These are phyloP conservation scores for Siniperca undulata DNA, from an alignment of 2,797 vertebrate genomes.

Conservation along the genomic window DNA sequence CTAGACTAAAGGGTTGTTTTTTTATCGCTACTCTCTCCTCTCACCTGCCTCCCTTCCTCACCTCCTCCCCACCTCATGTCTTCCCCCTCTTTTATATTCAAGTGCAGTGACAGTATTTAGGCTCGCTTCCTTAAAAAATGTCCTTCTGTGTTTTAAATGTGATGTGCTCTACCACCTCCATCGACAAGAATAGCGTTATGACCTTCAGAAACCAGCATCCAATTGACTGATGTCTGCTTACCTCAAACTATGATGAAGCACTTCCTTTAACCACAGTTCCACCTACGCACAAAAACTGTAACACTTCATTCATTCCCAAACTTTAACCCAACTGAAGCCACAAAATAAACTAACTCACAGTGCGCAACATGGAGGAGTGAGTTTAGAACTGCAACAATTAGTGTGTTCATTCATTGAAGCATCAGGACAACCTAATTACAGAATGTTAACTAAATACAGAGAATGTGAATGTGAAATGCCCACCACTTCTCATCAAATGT, in stretches of 20 bases:
- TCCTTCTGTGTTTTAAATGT: conserved; percentile 49
- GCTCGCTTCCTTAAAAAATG: conserved; percentile 33
- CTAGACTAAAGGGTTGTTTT: not conserved
- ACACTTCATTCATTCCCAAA: conserved; percentile 5
- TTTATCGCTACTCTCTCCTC: not conserved
- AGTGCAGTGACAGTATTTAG: conserved; percentile 12
- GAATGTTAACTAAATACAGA: not conserved
- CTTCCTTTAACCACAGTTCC: conserved; percentile 3
- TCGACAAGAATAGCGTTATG: conserved; percentile 37
- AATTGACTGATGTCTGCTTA: conserved; percentile 49
- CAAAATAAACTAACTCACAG: not conserved
- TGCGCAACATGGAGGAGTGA: not conserved
- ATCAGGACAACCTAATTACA: not conserved
- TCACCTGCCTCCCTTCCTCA: not conserved
- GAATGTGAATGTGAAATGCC: not conserved
- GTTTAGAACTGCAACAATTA: not conserved
- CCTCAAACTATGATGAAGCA: conserved; percentile 56
- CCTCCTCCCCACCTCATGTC: not conserved
- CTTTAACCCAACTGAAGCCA: not conserved
- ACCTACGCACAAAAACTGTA: not conserved
- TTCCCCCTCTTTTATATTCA: conserved; percentile 36
- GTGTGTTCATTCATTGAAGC: conserved; percentile 1
- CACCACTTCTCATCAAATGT: not conserved
- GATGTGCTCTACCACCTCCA: conserved; percentile 54
- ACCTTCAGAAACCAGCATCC: conserved; percentile 56